Conservation (phyloP, 1,140 invertebrate genomes). For the Trichoplusia ni region DNA sequence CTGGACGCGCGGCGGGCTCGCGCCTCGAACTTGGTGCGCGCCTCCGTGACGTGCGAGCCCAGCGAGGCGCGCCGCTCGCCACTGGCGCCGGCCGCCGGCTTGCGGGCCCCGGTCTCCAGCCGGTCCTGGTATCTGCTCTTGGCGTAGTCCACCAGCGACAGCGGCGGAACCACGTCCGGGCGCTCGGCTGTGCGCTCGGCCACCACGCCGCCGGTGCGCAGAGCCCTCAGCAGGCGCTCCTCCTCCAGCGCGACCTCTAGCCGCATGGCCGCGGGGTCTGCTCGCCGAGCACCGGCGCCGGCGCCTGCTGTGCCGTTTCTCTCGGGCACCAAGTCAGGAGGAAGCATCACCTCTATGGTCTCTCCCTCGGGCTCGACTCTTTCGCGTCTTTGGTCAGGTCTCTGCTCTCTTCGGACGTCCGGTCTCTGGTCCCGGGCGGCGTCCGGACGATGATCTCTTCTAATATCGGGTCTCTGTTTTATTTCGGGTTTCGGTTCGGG, state of each 20-base stretch:
- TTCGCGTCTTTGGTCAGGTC: conserved; percentile 56
- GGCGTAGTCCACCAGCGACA: conserved; percentile 85
- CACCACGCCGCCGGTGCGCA: conserved; percentile 88
- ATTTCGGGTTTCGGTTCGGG: conserved; percentile 84
- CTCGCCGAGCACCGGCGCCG: conserved; percentile 54
- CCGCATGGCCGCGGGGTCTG: conserved; percentile 75
- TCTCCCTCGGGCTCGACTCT: conserved; percentile 54
- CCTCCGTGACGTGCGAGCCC: conserved; percentile 70
- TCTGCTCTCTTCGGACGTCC: conserved; percentile 60
- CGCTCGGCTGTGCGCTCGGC: conserved; percentile 78
- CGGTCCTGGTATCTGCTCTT: conserved; percentile 85
- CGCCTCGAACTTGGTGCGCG: conserved; percentile 76
- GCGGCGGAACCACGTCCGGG: conserved; percentile 71
- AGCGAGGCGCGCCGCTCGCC: conserved; percentile 69
- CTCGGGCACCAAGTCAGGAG: conserved; percentile 67
- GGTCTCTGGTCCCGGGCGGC: conserved; percentile 49
- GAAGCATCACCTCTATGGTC: conserved; percentile 62
- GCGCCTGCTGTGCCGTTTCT: conserved; percentile 71
- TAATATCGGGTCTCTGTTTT: conserved; percentile 80
- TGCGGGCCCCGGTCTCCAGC: conserved; percentile 82
- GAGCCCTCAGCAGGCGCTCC: conserved; percentile 88
- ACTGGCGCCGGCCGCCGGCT: conserved; percentile 70
- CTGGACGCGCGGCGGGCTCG: conserved; percentile 71
- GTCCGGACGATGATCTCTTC: conserved; percentile 75
- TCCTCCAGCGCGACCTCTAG: conserved; percentile 90